A percentile compares a stretch with the other conserved stretches of the same genome.
These are phyloP conservation scores for Hesperophylax magnus DNA, from an alignment of 1,140 invertebrate genomes.

Conservation along the genomic window DNA sequence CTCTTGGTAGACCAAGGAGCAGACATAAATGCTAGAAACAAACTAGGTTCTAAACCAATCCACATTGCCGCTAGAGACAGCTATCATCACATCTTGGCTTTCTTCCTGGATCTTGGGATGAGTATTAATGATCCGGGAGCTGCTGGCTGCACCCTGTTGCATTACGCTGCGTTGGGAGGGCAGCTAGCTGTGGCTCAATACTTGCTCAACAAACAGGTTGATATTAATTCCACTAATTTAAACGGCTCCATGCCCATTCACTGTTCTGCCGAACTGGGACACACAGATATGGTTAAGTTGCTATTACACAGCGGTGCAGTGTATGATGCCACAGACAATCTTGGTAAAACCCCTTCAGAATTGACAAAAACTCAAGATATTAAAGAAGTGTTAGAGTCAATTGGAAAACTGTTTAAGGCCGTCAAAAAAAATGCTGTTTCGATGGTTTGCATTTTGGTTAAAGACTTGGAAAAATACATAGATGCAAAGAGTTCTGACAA, in stretches of 20 bases:
- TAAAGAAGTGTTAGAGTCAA: background rate
- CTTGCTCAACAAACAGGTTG: background rate
- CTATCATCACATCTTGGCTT: background rate
- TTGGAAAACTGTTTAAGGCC: constrained; percentile 3
- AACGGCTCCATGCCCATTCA: background rate
- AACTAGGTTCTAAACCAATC: background rate
- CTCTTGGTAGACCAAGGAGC: background rate
- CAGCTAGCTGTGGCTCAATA: too few relatives aligned
- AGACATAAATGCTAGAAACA: background rate
- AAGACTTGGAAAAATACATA: background rate
- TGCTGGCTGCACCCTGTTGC: background rate
- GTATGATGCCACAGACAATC: background rate
- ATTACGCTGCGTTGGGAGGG: background rate
- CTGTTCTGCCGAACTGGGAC: background rate
- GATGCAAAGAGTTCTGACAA: background rate
- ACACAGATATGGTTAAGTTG: background rate
- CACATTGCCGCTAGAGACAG: background rate
- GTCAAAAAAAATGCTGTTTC: constrained; percentile 23
- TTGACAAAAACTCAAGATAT: background rate
- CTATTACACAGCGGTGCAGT: background rate
- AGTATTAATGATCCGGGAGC: background rate
- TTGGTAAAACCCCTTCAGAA: background rate
- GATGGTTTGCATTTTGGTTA: background rate
- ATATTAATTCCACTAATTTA: background rate
- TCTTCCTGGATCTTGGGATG: too few relatives aligned